These are phyloP conservation scores for Mythimna albipuncta DNA, from an alignment of 2,888 invertebrate species.

Conservation along the genomic window DNA sequence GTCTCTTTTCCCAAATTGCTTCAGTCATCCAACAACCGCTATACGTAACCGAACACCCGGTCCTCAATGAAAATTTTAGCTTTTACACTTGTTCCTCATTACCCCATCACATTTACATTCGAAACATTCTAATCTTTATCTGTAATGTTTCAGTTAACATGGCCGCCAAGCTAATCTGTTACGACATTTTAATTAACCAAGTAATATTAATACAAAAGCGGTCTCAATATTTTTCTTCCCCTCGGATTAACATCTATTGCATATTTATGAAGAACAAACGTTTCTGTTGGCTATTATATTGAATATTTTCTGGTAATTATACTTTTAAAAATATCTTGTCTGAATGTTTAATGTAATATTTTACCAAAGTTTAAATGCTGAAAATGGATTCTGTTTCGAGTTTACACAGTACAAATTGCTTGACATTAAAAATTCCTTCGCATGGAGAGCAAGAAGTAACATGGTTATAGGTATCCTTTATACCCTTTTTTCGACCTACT, in stretches of 20 bases:
- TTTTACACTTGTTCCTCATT: not conserved
- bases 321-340: conserved; percentile 60
- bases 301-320: conserved; percentile 61
- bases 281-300: conserved; percentile 55
- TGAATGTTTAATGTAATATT: conserved; percentile 45
- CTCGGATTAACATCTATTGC: conserved; percentile 74
- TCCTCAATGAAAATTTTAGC: not conserved
- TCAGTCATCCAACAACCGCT: not conserved
- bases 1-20: not conserved
- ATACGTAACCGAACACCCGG: not conserved
- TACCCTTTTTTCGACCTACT: not conserved
- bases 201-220: conserved; percentile 65
- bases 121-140: conserved; percentile 34
- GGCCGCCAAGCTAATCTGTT: conserved; percentile 50
- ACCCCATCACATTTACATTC: conserved; percentile 23
- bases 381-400: conserved; percentile 3
- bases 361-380: conserved; percentile 26
- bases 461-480: not conserved
- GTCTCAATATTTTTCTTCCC: conserved; percentile 71
- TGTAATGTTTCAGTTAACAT: conserved; percentile 36
- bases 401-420: not conserved
- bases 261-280: conserved; percentile 75
- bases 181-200: conserved; percentile 61
- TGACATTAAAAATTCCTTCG: no score
- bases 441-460: no score